Conservation (phyloP, 2,113 vertebrate species). For the Rhea americana region DNA sequence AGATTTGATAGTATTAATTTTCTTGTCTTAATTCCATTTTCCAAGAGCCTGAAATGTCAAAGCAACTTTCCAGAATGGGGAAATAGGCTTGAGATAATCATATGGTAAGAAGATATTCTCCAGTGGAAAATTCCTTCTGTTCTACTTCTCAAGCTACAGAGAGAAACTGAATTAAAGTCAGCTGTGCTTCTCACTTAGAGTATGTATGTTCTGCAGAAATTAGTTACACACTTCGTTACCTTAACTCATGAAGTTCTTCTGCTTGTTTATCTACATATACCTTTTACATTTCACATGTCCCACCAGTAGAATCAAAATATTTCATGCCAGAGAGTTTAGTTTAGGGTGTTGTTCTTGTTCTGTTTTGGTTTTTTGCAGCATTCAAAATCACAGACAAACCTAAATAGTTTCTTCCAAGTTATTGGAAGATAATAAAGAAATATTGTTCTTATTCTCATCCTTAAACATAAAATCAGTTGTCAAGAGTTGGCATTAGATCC, state of each 20-base stretch:
- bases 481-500: neutral
- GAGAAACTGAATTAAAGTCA: neutral
- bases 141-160: neutral
- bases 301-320: neutral
- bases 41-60: neutral
- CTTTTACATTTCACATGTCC: neutral
- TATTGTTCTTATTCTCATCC: neutral
- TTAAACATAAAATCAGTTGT: neutral
- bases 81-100: slow-evolving; percentile 3
- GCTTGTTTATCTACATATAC: neutral
- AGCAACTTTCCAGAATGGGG: neutral
- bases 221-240: neutral
- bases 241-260: neutral
- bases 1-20: neutral
- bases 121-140: neutral
- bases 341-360: neutral
- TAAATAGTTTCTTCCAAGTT: neutral
- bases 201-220: neutral
- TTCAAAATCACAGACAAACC: neutral
- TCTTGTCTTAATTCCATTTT: slow-evolving; percentile 14
- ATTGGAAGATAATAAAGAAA: neutral
- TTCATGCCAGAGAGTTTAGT: neutral
- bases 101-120: neutral
- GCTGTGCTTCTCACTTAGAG: neutral
- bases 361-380: neutral